Conservation (phyloP, 2,113 vertebrate species). For the Zosterops pallidus region DNA sequence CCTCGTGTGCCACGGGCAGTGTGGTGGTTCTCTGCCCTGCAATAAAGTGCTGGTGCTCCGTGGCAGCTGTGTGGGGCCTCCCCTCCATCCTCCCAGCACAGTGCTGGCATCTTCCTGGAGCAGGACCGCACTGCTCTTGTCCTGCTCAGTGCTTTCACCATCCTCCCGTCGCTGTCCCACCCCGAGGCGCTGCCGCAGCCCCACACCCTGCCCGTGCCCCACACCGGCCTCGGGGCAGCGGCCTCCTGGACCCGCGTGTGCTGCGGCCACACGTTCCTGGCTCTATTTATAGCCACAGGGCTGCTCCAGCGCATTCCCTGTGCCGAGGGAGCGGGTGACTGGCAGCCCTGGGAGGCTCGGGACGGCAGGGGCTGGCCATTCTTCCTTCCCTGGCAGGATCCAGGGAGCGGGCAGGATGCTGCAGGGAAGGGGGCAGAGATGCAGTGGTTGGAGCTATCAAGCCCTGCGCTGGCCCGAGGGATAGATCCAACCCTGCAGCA, state of each 20-base stretch:
- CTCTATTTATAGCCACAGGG: background rate
- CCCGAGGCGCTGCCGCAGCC: background rate
- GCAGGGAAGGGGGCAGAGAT: background rate
- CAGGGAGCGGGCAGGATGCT: background rate
- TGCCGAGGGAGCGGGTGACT: background rate
- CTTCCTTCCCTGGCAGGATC: background rate
- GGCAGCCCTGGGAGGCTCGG: background rate
- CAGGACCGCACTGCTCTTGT: accelerated
- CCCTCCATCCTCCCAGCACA: background rate
- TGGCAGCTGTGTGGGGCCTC: background rate
- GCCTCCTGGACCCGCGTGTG: background rate
- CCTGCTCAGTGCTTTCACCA: background rate
- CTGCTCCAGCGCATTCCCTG: background rate
- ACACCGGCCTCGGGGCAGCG: background rate
- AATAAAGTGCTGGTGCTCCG: background rate
- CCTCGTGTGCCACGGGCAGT: accelerated
- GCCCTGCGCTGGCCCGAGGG: background rate
- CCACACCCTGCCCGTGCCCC: background rate
- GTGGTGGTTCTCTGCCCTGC: background rate
- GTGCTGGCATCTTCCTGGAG: background rate
- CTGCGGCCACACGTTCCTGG: background rate
- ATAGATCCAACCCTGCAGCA: background rate
- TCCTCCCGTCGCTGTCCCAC: accelerated
- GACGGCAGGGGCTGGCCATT: background rate
- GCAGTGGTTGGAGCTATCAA: accelerated